Conservation (phyloP, 2,113 vertebrate species). For the Callospermophilus lateralis region DNA sequence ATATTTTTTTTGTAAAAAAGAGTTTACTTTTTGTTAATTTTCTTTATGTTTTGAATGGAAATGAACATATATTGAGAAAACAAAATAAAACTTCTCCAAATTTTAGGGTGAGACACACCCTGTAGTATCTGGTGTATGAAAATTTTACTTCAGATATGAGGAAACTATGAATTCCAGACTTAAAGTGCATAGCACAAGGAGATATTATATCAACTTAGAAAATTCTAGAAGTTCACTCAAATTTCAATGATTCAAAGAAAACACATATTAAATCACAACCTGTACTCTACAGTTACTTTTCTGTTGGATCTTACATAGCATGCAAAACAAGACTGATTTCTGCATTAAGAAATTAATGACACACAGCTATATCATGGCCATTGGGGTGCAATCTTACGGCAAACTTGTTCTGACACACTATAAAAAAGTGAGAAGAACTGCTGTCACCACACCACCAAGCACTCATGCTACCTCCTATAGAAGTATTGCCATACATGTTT, state of each 20-base stretch:
- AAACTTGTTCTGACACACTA: background rate
- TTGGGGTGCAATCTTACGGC: background rate
- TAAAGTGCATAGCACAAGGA: background rate
- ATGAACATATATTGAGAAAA: background rate
- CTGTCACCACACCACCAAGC: background rate
- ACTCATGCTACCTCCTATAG: background rate
- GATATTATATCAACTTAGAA: background rate
- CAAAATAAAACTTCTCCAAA: background rate
- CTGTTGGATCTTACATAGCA: background rate
- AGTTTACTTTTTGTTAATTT: background rate
- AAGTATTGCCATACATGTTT: background rate
- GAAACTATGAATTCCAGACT: background rate
- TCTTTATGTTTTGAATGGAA: background rate
- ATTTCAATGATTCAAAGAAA: slow-evolving; percentile 1
- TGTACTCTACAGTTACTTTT: background rate
- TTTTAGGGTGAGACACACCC: background rate
- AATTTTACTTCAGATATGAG: background rate
- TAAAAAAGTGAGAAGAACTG: background rate
- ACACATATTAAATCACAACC: background rate
- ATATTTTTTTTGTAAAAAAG: background rate
- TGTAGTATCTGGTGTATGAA: background rate
- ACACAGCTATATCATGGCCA: too few relatives aligned
- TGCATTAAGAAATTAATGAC: background rate
- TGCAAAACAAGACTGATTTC: background rate
- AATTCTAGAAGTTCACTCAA: background rate